Percentiles rank a stretch among this genome's conserved stretches.
phyloP scores from a whole-genome alignment of 1,140 invertebrate genomes.

The Venturia canescens region DNA sequence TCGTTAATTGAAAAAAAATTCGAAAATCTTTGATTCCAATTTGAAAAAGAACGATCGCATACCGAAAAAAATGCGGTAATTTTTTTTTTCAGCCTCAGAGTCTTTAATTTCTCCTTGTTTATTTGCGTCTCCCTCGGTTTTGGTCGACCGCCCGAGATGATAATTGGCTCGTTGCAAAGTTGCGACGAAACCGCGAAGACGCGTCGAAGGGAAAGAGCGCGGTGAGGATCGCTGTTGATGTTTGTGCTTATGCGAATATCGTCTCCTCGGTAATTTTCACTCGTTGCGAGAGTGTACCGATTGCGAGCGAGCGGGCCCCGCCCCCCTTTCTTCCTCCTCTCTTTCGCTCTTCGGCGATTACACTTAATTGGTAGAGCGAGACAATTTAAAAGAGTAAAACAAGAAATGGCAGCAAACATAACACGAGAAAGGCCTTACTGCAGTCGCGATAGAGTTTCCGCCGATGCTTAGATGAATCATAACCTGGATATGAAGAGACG shows the following conservation, averaged over 20 bases:
- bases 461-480: neutral
- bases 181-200: conserved; percentile 28
- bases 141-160: conserved; percentile 21
- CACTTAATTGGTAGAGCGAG: conserved; percentile 19
- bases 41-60: too few species aligned
- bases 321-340: neutral
- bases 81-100: neutral
- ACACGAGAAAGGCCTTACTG: neutral
- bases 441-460: conserved; percentile 2
- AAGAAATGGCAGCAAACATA: neutral
- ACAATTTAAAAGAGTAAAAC: neutral
- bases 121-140: neutral
- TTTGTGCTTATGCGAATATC: conserved; percentile 18
- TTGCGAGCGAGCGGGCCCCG: conserved; percentile 6
- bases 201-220: conserved; percentile 1
- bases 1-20: too few species aligned
- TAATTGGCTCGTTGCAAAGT: conserved; percentile 35
- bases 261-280: conserved; percentile 2
- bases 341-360: conserved; percentile 9
- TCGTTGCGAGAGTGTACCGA: conserved; percentile 15
- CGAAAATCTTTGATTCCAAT: too few species aligned
- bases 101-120: neutral
- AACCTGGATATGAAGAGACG: neutral
- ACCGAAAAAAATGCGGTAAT: too few species aligned
- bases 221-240: neutral